A percentile compares a stretch with the other conserved stretches of the same genome.
Evolutionary conservation across 2,113 vertebrate genomes (phyloP).

Genomic region (Arenaria interpres): DNA sequence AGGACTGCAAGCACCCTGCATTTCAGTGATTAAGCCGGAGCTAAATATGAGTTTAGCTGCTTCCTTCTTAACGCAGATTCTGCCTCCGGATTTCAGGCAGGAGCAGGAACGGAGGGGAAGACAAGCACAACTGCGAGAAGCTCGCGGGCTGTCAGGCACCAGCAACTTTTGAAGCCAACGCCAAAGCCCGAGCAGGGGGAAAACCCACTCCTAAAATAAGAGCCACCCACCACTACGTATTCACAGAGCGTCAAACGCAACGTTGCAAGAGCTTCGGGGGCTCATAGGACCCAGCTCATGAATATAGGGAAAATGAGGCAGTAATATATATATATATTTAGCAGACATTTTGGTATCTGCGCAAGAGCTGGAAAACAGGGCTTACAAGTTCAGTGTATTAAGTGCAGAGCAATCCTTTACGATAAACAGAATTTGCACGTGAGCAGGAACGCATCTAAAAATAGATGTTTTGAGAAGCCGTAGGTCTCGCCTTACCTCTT

Average conservation of each 20-base stretch:
- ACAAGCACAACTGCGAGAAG: background rate
- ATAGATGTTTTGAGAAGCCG: background rate
- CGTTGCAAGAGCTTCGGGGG: fast-evolving
- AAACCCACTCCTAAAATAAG: background rate
- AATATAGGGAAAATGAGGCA: background rate
- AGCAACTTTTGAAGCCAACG: background rate
- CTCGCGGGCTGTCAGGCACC: background rate
- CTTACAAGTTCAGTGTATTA: background rate
- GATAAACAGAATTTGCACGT: background rate
- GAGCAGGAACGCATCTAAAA: background rate
- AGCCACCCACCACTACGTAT: background rate
- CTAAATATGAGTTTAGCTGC: background rate
- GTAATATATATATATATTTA: background rate
- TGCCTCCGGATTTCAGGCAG: background rate
- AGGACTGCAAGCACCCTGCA: background rate
- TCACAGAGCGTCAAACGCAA: background rate
- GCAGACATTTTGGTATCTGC: background rate
- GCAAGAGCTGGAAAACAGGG: background rate
- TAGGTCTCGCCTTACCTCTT: background rate
- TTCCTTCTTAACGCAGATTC: background rate
- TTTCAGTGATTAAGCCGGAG: background rate
- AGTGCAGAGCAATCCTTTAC: background rate
- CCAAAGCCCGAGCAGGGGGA: background rate
- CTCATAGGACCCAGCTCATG: background rate
- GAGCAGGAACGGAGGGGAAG: background rate